These are phyloP conservation scores for Epiblema foenella DNA, from an alignment of 2,888 invertebrate species.

Conservation along the genomic window DNA sequence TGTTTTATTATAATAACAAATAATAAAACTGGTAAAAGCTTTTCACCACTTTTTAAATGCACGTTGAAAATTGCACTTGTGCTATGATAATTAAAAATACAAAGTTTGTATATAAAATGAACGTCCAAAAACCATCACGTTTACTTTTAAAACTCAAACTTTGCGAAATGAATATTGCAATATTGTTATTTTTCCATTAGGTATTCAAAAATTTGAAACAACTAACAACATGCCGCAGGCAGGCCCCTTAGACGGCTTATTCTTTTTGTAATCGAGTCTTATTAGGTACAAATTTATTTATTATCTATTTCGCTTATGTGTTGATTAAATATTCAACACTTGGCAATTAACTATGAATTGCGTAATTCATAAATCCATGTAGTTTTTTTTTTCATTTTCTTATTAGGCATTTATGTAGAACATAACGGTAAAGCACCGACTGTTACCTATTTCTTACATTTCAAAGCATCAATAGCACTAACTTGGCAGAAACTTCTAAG, in stretches of 20 bases:
- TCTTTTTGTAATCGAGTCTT: no score
- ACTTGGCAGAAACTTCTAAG: not conserved
- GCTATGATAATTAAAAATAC: not conserved
- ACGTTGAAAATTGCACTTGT: not conserved
- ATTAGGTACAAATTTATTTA: no score
- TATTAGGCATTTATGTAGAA: no score
- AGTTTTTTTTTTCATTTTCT: no score
- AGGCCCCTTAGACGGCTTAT: no score
- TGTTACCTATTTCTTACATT: no score
- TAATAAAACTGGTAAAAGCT: slow-evolving; percentile 8
- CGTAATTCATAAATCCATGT: no score
- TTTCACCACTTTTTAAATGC: not conserved
- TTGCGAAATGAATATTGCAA: not conserved
- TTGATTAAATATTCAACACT: no score
- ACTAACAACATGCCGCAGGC: no score
- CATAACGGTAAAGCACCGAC: no score
- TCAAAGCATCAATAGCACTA: not conserved
- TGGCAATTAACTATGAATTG: no score
- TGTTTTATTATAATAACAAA: slow-evolving; percentile 12
- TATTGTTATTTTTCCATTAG: not conserved
- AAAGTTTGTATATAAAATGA: not conserved
- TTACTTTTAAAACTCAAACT: not conserved
- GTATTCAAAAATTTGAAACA: not conserved
- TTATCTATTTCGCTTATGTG: no score
- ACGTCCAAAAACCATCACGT: not conserved